Base-by-base conservation (phyloP, 1,140 invertebrate genomes). In the Hyles euphorbiae region DNA sequence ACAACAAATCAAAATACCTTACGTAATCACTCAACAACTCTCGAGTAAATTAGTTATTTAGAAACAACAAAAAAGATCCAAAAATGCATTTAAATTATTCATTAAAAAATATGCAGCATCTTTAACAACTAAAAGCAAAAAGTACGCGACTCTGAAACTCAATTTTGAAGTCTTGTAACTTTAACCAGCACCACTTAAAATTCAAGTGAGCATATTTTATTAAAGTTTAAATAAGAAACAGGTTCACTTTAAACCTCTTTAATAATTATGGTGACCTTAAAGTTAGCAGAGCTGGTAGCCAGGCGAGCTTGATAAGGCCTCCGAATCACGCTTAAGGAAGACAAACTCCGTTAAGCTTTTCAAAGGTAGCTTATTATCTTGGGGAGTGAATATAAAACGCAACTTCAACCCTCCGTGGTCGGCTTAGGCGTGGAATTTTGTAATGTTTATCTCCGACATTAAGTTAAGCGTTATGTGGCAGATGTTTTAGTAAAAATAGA, bases 131-230 rank as follows among this genome's bases (percentile, higher is more conserved):
- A 5, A 40, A 40, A 40, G 5, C 8, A 40, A 40, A 40, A 40
- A 5, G 5, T 5, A 40, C 4, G 36, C 36, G 8, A 8, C 36
- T 5, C 4, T 8, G 36, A 40, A 40, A 40, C 36, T 40, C 36
- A 40, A 40, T 40, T 40, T 40, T 8, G 36, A 40, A 40, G 36
- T 40, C 36, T 5, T 40, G 36, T 40, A 40, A 40, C 36, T 40
- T 40, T 5, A 40, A 40, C 36, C 36, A 22, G 2, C 22, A 40
- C 36, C 22, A 54, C 40, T 58, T 58, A 67, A 62, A 47, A 61
- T 67, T 59, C 65, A 64, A 58, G 61, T 62, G 60, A 71, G 12
- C 69, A 61, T 71, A 71, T 66, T 71, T 71, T 65, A 71, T 63
- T 63, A 58, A 64, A 68, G 61, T 69, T 69, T 64, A 61, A 59